Base-by-base conservation (phyloP, 2,113 vertebrate species). In the Choloepus hoffmanni region DNA sequence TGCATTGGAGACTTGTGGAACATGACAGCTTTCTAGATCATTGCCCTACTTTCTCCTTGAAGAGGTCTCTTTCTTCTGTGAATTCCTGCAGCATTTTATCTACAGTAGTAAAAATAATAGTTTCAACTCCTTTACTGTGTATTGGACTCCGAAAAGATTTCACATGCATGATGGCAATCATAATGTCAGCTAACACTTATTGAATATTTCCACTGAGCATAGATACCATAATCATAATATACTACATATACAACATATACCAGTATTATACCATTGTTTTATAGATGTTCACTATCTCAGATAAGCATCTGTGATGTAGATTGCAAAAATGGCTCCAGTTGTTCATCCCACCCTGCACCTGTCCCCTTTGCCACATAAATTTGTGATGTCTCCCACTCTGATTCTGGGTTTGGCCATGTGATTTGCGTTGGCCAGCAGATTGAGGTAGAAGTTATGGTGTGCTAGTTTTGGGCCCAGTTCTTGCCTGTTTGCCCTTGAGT, bases 291-390 rank as follows among this genome's bases (percentile, higher is more conserved):
- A 3, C 7, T 24, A 15, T 68, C 48, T 45, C 53, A 68, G 50
- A 3, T 40, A 62, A 36, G 40, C 23, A 50, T 11, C 24, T 15
- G 1, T 4, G 12, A 4, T 7, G 7, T 13, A 23, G 78, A 16
- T 10, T 7, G n/a, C 43, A 33, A 30, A 4, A 21, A 12, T 2
- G 24, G 13, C 24, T 43, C 55, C 1, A 11, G 3, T 3, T 10
- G 9, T 9, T 19, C 65, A 5, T 5, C 1, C 6, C 40, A 30
- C 43, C n/a, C 28, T 26, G 21, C 4, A 23, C 4, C 7, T 16
- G 1, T 1, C 23, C 7, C 0, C 26, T 11, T 5, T 23, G 43
- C 43, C 43, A 7, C 68, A 19, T 5, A 6, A 12, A 30, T 4
- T 3, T 40, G 23, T 8, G 24, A 2, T 33, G 0, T 16, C 33